Conservation (phyloP, 30 jellyfish, hydroid and myxozoan species). For the Aurelia sp. region DNA sequence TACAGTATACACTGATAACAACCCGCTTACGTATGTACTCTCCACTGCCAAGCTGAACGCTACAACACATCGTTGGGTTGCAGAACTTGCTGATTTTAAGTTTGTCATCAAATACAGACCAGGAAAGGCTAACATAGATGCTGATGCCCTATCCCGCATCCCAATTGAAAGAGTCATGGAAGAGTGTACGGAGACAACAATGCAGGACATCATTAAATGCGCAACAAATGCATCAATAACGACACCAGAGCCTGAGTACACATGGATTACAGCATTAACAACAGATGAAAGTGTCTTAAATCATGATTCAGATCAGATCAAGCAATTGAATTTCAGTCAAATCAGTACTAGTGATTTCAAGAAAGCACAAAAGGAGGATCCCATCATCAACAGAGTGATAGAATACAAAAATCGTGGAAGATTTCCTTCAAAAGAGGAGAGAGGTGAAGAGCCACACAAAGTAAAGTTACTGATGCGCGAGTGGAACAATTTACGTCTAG, state of each 20-base stretch:
- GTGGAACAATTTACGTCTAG: neutral
- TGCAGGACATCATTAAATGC: neutral
- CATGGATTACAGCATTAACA: conserved; percentile 15
- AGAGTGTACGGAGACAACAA: neutral
- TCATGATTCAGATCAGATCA: conserved; percentile 4
- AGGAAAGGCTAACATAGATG: conserved; percentile 55
- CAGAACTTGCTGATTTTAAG: conserved; percentile 45
- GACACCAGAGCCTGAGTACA: conserved; percentile 24
- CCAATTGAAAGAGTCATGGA: neutral
- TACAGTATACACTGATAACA: conserved; percentile 25
- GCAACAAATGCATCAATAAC: neutral
- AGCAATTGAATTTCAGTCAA: conserved; percentile 1
- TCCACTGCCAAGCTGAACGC: conserved; percentile 48
- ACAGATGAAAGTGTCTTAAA: neutral
- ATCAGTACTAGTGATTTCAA: conserved; percentile 1
- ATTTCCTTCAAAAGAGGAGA: neutral
- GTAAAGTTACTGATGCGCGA: conserved; percentile 7
- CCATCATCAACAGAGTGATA: too few species aligned
- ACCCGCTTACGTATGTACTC: conserved; percentile 15
- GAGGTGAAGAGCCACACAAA: conserved; percentile 3
- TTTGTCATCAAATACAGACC: conserved; percentile 50
- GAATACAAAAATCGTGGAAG: too few species aligned
- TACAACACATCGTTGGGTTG: conserved; percentile 48
- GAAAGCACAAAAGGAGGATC: neutral
- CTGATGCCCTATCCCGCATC: conserved; percentile 39